phyloP scores from a whole-genome alignment of 1,140 invertebrate genomes.

The Hylyphantes graminicola region DNA sequence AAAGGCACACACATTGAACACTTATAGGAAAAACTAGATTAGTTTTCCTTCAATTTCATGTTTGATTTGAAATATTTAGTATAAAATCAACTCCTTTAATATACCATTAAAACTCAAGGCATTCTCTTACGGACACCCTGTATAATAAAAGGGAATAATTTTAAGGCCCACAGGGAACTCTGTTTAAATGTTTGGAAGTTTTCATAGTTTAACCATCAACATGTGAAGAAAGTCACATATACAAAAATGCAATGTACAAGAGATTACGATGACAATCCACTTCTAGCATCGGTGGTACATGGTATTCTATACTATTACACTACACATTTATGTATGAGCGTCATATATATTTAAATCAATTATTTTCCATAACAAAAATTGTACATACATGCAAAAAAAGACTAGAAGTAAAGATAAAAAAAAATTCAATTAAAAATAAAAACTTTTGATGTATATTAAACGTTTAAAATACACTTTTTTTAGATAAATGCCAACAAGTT shows the following conservation, averaged over 20 bases:
- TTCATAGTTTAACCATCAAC: background rate
- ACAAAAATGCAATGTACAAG: conserved; percentile 23
- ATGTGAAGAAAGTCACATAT: background rate
- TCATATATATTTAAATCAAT: conserved; percentile 5
- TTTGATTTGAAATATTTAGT: too few relatives aligned
- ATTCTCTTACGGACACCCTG: background rate
- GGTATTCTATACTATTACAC: conserved; percentile 13
- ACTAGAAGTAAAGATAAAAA: background rate
- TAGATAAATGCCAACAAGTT: background rate
- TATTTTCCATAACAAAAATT: background rate
- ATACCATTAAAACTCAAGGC: background rate
- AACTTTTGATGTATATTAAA: background rate
- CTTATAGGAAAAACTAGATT: too few relatives aligned
- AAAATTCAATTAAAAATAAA: background rate
- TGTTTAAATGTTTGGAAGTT: background rate
- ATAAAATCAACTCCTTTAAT: too few relatives aligned
- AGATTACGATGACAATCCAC: conserved; percentile 32
- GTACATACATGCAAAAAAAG: background rate
- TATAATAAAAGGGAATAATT: background rate
- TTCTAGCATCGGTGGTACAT: conserved; percentile 9
- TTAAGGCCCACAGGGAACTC: too few relatives aligned
- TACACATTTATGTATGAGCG: conserved; percentile 33
- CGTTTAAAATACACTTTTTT: background rate
- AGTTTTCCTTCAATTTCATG: too few relatives aligned
- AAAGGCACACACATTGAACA: too few relatives aligned